Percentiles rank a stretch among this genome's conserved stretches.
These are phyloP conservation scores for Raja brachyura DNA, from an alignment of 2,113 vertebrate genomes.

Conservation along the genomic window DNA sequence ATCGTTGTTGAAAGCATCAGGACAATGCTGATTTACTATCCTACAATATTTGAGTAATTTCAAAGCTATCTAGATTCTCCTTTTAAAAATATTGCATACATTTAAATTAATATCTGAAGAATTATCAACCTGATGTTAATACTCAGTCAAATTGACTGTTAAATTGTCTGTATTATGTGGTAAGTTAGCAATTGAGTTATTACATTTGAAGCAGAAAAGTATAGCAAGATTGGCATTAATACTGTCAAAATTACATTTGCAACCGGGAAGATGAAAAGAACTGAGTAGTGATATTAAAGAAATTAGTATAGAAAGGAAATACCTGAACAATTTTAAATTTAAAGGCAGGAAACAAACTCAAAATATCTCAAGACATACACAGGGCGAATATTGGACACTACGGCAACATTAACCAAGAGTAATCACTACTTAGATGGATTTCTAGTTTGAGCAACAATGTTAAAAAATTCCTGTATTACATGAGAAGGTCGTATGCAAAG, in stretches of 20 bases:
- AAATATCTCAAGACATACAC: neutral
- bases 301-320: neutral
- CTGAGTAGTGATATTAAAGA: neutral
- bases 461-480: neutral
- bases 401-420: no score
- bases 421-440: neutral
- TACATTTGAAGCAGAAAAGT: neutral
- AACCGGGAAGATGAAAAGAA: neutral
- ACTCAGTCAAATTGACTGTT: neutral
- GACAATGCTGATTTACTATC: neutral
- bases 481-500: neutral
- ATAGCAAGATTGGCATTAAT: neutral
- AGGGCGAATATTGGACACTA: neutral
- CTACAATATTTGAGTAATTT: neutral
- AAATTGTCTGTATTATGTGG: neutral
- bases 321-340: neutral
- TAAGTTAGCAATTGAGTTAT: neutral
- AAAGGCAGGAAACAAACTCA: neutral
- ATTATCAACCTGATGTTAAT: neutral
- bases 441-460: neutral
- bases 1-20: neutral
- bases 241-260: neutral
- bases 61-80: neutral
- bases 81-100: neutral
- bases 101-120: neutral